Evolutionary conservation across 2,797 vertebrate genomes (phyloP).

Genomic region (Gymnoscopelus microlampas): DNA sequence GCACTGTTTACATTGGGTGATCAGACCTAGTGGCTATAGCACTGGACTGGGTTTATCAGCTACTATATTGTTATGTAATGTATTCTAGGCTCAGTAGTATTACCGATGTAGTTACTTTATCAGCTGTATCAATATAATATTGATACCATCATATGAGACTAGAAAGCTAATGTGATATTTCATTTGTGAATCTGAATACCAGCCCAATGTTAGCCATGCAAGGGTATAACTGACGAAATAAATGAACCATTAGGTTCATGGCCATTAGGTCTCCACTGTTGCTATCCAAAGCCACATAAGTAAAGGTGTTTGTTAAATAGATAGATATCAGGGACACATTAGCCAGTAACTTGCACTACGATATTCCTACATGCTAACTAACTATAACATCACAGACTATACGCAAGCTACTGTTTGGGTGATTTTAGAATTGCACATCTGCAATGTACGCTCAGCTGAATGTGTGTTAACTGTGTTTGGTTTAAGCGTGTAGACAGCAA

Average conservation of each 20-base stretch:
- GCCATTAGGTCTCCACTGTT: neutral
- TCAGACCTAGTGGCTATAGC: too few species aligned
- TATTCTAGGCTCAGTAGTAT: too few species aligned
- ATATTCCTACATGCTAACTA: neutral
- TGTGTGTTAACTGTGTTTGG: neutral
- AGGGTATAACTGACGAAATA: neutral
- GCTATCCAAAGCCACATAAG: conserved; percentile 15
- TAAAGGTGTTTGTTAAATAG: conserved; percentile 37
- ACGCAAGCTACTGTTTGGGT: neutral
- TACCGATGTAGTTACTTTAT: too few species aligned
- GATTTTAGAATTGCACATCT: neutral
- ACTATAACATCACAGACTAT: neutral
- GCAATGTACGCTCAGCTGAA: conserved; percentile 1
- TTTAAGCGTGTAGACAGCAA: conserved; percentile 16
- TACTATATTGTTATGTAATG: too few species aligned
- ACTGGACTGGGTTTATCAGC: too few species aligned
- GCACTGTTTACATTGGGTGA: too few species aligned
- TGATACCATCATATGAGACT: too few species aligned
- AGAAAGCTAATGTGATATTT: neutral
- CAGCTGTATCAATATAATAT: too few species aligned
- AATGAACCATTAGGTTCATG: neutral
- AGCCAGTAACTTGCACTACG: too few species aligned
- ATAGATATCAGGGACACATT: too few species aligned
- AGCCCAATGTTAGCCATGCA: neutral
- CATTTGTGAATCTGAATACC: neutral